Evolutionary conservation across 2,888 invertebrate species (phyloP), one percentile per base, ranked within the genome.

Genomic region (Eumacrocentrus americanus): DNA sequence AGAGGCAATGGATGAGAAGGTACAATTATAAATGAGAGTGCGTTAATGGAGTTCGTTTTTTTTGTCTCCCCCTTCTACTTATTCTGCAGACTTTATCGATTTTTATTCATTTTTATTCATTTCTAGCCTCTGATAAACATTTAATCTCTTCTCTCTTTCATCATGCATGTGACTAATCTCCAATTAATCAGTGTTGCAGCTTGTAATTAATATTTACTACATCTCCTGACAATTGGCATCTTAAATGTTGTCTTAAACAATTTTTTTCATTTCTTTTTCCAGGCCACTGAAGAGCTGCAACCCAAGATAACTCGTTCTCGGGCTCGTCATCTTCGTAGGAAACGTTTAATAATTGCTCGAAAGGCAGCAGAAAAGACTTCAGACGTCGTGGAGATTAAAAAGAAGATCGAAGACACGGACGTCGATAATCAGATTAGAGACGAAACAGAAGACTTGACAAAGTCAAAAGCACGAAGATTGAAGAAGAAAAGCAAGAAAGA

Each of bases 301-400:
- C 66, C 66, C 22, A 74, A 72, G 63, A 57, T 74, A 53, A 72
- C 68, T 46, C 71, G 74, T 22, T 73, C 77, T 11, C 59, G 67
- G 51, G 78, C 78, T 2, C 72, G 78, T 53, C 78, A 78, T 64
- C 64, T 76, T 23, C 71, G 78, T 37, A 64, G 78, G 48, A 77
- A 76, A 56, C 72, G 72, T 46, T 64, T 77, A 58, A 67, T 70
- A 38, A 70, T 71, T 48, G 77, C 77, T 23, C 68, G 75, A 6
- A 72, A 66, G 62, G 69, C 69, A 14, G 67, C 68, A 3, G 62
- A 70, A 50, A 58, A 65, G 35, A 50, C 58, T n/a, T n/a, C 53
- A 20, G 38, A 18, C 9, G 29, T 40, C 18, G 50, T 9, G 14
- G 22, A 20, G 18, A 58, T 29, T n/a, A 25, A 46, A 2, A 20